Base-by-base conservation (phyloP, 2,797 vertebrate species). In the Rhyacichthys aspro region DNA sequence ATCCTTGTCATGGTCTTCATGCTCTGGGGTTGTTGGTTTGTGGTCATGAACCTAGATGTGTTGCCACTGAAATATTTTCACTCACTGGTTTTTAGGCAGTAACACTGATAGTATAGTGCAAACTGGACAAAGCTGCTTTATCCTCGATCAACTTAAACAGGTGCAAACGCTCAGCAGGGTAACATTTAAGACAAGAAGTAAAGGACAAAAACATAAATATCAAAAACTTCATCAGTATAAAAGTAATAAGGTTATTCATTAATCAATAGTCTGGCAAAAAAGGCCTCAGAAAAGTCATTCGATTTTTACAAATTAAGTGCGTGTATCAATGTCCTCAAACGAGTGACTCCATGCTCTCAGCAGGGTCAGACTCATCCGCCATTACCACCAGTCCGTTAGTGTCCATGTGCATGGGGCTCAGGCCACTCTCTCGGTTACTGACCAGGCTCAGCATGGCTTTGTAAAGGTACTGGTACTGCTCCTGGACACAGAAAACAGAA, bases 41-140 rank as follows among this genome's bases (percentile, higher is more conserved):
- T 58, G 48, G 75, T 84, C 74, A 62, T 66, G 68, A 81, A 80
- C 76, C 82, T 88, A 89, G 93, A 34, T 90, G 89, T 77, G 91
- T 83, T 78, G 90, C 90, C 90, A 87, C 73, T 72, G 86, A 56
- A 47, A 32, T 19, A 33, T 59, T 44, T 63, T 60, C 73, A 67
- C 72, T 84, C 76, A 63, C 71, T 82, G 88, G 85, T 93, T 92
- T 52, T 93, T 94, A 95, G 96, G 95, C 96, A 96, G 96, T 98
- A 98, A 99, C 98, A 99, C 97, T 98, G 97, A 98, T 95, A 94
- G 94, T 94, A 83, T 91, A 98, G 96, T 98, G 97, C 96, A 98
- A 98, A 97, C 94, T 93, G 96, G 95, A 95, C 92, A 93, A 92
- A 94, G 94, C 89, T 91, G 94, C 78, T 95, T 93, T 90, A 92